These are phyloP conservation scores for Luscinia megarhynchos DNA, from an alignment of 2,797 vertebrate species.

Conservation along the genomic window DNA sequence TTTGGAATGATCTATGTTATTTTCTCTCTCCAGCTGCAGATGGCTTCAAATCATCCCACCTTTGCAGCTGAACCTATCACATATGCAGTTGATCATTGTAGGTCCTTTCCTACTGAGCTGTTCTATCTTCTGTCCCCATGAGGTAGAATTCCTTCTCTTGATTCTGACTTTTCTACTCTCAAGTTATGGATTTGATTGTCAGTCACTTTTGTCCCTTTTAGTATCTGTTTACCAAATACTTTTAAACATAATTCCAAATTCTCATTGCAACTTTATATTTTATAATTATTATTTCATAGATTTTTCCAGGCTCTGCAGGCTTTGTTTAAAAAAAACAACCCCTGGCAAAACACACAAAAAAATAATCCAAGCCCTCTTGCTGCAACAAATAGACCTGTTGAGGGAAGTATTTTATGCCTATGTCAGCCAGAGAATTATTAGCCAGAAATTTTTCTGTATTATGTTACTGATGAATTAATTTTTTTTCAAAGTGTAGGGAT, in stretches of 20 bases:
- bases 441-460: neutral
- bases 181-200: neutral
- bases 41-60: neutral
- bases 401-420: neutral
- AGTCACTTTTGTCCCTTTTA: neutral
- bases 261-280: neutral
- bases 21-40: neutral
- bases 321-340: neutral
- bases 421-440: neutral
- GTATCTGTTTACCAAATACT: neutral
- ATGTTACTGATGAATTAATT: neutral
- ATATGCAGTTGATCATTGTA: neutral
- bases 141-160: neutral
- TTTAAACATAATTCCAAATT: neutral
- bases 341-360: neutral
- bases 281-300: neutral
- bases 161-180: neutral
- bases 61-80: neutral
- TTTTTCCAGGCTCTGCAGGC: neutral
- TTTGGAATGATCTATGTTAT: neutral
- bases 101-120: neutral
- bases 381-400: neutral
- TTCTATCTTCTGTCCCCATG: neutral
- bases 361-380: neutral
- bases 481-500: neutral